Evolutionary conservation across 1,140 invertebrate genomes (phyloP), one percentile per base, ranked within the genome.

Genomic region (Hycleus phaleratus): DNA sequence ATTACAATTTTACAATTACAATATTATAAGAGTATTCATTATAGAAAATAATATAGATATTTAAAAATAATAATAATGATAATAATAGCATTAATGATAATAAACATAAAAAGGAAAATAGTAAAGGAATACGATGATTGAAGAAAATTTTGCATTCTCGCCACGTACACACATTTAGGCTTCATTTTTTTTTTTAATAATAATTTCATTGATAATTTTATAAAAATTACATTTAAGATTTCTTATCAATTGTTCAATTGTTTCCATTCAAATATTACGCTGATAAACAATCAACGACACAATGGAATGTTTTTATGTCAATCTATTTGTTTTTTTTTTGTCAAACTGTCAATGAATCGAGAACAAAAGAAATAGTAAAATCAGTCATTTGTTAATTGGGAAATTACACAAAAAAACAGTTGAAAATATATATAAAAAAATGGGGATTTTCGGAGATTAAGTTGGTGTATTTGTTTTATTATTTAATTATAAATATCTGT

Each of bases 1-100:
- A 60, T 67, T 67, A 67, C 65, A 67, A 67, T 66, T 66, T 67
- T 67, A 67, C 65, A 67, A 58, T 64, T 62, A 67, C 63, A 49
- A 58, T 60, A 54, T 62, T 58, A 53, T 61, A 32, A 32, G 32
- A 32, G 32, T 32, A 32, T 32, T 32, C 32, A 32, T 32, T 32
- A 32, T 32, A 32, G 32, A 32, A 32, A 32, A 32, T 32, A 32
- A 32, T 4, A 32, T 7, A 4, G 7, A 32, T 18, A 1, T 18
- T 18, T 18, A 32, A 32, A 32, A 32, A 62, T 56, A 66, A 59
- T 64, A 67, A 56, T 55, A 56, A 57, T 59, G 54, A 49, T 52
- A 46, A 49, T 50, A 10, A 51, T 47, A 59, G 54, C 18, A 18
- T 18, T 18, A 18, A 18, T 18, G 49, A 54, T 59, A 48, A 55